These are phyloP conservation scores for Heliconius hortense DNA, from an alignment of 2,888 invertebrate genomes.

Conservation along the genomic window DNA sequence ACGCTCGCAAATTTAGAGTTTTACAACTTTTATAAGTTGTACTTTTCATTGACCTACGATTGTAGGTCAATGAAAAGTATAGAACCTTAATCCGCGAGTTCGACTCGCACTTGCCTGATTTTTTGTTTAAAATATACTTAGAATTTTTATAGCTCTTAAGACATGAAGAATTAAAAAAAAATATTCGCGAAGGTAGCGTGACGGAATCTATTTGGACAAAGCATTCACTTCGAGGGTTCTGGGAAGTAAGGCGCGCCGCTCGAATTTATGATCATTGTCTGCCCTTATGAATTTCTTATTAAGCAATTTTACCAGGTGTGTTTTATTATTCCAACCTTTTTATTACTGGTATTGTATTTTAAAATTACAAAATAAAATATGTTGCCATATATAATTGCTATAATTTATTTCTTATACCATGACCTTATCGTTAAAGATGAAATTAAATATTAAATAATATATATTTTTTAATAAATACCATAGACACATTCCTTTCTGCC, in stretches of 20 bases:
- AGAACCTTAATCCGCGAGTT: no score
- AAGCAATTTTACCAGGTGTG: constrained; percentile 6
- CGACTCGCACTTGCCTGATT: no score
- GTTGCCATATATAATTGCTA: not conserved
- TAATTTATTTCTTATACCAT: not conserved
- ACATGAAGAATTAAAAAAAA: constrained; percentile 15
- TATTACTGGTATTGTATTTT: not conserved
- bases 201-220: constrained; percentile 32
- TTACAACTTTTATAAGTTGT: no score
- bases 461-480: not conserved
- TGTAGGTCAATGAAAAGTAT: no score
- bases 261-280: constrained; percentile 36
- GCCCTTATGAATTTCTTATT: constrained; percentile 33
- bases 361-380: not conserved
- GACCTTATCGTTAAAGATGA: not conserved
- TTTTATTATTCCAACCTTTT: constrained; percentile 5
- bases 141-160: not conserved
- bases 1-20: no score
- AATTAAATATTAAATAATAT: not conserved
- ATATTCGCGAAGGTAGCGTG: constrained; percentile 30
- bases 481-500: not conserved
- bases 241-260: constrained; percentile 28
- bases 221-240: constrained; percentile 33
- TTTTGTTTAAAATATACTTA: no score
- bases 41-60: no score